A percentile compares a stretch with the other conserved stretches of the same genome.
Evolutionary conservation across 2,113 vertebrate genomes (phyloP).

Genomic region (Terrapene triunguis): DNA sequence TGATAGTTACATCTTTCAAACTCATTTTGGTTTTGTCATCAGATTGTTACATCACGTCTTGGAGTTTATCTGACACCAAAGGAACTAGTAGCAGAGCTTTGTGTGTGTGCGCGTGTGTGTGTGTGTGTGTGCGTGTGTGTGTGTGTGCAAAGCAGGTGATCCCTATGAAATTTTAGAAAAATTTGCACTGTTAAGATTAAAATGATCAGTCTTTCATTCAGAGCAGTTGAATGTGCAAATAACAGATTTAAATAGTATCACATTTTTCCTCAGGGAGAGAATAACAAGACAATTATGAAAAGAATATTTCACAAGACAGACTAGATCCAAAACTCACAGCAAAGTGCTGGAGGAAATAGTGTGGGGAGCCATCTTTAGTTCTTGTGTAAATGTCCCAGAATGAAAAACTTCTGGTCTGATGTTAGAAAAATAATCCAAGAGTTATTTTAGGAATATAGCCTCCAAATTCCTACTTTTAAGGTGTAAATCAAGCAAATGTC

Average conservation of each 20-base stretch:
- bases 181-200: not conserved
- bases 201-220: not conserved
- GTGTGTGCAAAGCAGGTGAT: no score
- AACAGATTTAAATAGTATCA: constrained; percentile 18
- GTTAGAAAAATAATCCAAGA: constrained; percentile 23
- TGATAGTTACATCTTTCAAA: not conserved
- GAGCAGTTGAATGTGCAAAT: not conserved
- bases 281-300: constrained; percentile 21
- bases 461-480: constrained; percentile 34
- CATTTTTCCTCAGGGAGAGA: not conserved
- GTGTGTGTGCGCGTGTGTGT: not conserved
- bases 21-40: constrained; percentile 20
- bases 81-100: not conserved
- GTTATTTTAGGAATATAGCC: constrained; percentile 26
- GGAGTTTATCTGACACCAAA: constrained; percentile 20
- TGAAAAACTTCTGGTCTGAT: not conserved
- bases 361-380: not conserved
- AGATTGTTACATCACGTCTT: constrained; percentile 16
- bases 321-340: not conserved
- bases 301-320: not conserved
- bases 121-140: not conserved
- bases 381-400: constrained; percentile 3
- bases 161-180: not conserved
- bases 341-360: not conserved
- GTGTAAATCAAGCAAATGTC: constrained; percentile 57